A percentile compares a stretch with the other conserved stretches of the same genome.
phyloP scores from a whole-genome alignment of 1,140 invertebrate species.

The Acromyrmex heyeri region DNA sequence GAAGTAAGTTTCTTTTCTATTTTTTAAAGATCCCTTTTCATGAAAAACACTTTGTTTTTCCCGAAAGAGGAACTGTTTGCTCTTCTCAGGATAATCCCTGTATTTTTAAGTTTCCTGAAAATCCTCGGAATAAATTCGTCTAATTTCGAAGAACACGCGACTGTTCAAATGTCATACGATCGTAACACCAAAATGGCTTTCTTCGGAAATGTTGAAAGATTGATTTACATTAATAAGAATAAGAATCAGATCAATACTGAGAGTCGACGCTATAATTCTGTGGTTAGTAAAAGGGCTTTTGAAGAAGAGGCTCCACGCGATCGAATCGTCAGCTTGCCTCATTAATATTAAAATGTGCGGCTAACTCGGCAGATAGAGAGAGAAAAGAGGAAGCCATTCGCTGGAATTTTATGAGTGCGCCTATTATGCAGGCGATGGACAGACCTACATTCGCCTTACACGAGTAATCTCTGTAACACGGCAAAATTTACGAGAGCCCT shows the following conservation, averaged over 20 bases:
- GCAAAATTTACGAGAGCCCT: conserved; percentile 21
- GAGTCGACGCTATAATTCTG: not conserved
- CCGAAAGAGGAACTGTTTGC: not conserved
- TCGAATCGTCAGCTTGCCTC: conserved; percentile 26
- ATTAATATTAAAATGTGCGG: conserved; percentile 43
- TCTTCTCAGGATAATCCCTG: not conserved
- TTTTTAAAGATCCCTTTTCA: not conserved
- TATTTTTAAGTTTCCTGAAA: not conserved
- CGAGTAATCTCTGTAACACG: conserved; percentile 8
- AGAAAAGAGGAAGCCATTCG: not conserved
- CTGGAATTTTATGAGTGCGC: conserved; percentile 47
- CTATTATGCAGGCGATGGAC: conserved; percentile 10
- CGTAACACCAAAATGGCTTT: not conserved
- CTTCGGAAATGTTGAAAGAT: not conserved
- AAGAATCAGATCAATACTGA: conserved; percentile 9
- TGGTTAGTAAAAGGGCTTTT: conserved; percentile 25
- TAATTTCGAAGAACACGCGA: conserved; percentile 1
- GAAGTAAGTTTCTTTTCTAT: not conserved
- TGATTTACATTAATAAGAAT: not conserved
- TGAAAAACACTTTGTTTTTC: not conserved
- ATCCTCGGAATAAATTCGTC: not conserved
- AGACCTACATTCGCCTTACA: conserved; percentile 21
- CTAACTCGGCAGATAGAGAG: not conserved
- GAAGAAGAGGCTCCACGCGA: not conserved
- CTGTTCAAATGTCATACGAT: not conserved